Evolutionary conservation across 2,113 vertebrate species (phyloP).

Genomic region (Telmatochromis brichardi): DNA sequence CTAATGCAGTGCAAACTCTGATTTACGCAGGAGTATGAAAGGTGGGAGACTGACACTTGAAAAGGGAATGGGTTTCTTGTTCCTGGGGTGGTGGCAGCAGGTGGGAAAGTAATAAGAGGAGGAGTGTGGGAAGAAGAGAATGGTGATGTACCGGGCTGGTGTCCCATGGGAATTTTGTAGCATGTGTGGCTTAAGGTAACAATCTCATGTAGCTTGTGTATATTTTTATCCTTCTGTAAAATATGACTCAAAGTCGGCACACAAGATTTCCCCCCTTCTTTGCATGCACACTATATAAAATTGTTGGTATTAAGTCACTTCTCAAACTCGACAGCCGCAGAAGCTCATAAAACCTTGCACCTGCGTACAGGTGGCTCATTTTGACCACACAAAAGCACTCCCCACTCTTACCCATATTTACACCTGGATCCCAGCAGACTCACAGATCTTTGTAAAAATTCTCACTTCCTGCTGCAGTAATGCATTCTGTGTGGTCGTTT

Average conservation of each 20-base stretch:
- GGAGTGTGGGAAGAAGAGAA: neutral
- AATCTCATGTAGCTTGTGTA: neutral
- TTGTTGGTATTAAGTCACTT: neutral
- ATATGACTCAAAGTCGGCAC: neutral
- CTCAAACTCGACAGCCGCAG: neutral
- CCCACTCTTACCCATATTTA: neutral
- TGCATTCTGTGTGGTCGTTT: neutral
- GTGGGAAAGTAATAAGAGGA: conserved; percentile 2
- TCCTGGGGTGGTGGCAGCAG: neutral
- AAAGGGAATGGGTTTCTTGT: neutral
- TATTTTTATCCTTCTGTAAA: neutral
- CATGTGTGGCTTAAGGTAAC: neutral
- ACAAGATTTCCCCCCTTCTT: neutral
- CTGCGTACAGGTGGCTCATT: neutral
- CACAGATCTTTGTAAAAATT: neutral
- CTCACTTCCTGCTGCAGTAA: neutral
- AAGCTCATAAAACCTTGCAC: conserved; percentile 23
- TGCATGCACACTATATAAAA: neutral
- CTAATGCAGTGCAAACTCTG: neutral
- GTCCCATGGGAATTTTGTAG: neutral
- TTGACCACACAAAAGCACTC: neutral
- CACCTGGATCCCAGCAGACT: neutral
- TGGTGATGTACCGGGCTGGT: neutral
- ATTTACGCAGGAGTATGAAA: neutral
- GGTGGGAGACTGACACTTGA: neutral